Base-by-base conservation (phyloP, 2,888 invertebrate genomes). In the Leucophenga maculata region DNA sequence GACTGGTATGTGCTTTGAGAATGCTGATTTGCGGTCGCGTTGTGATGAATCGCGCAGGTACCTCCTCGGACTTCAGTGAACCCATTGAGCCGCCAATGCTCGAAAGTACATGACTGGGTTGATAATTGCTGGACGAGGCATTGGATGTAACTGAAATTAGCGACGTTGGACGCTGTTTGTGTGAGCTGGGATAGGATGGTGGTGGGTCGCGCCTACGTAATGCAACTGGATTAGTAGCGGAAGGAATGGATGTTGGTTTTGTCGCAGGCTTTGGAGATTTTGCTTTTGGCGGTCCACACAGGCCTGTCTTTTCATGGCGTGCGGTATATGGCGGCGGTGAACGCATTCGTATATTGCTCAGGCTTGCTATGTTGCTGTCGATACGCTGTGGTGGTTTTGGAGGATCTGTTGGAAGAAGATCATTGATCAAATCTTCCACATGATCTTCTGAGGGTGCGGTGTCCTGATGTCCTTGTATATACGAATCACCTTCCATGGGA, bases 1-100 rank as follows among this genome's bases (percentile, higher is more conserved):
- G 90, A 68, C 93, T 93, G 0, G 94, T 92, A 85, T 94, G 94
- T 11, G 94, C 94, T 81, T 93, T 94, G 22, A 94, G 89, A 73
- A 94, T 92, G 84, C 92, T 94, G 68, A 93, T 93, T 87, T 94
- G 93, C 0, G 94, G 93, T 73, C 93, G 91, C 0, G 94, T 93
- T 32, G 94, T 94, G 46, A 95, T 94, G 75, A 94, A 93, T 74
- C 94, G 90, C 0, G 94, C 94, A 64, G 93, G 90, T 0, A 93
- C 93, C 89, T 94, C 94, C 87, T 93, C 93, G 1, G 91, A 90
- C 77, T 91, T 91, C 0, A 86, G 76, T 0, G 88, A 87, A 4
- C 85, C 86, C 72, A 88, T 83, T 0, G 88, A 86, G 11, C 86
- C 85, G 9, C 86, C 80, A 6, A 75, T 74, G 39, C 71, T 72